Evolutionary conservation across 2,113 vertebrate genomes (phyloP).

Genomic region (Cromileptes altivelis): DNA sequence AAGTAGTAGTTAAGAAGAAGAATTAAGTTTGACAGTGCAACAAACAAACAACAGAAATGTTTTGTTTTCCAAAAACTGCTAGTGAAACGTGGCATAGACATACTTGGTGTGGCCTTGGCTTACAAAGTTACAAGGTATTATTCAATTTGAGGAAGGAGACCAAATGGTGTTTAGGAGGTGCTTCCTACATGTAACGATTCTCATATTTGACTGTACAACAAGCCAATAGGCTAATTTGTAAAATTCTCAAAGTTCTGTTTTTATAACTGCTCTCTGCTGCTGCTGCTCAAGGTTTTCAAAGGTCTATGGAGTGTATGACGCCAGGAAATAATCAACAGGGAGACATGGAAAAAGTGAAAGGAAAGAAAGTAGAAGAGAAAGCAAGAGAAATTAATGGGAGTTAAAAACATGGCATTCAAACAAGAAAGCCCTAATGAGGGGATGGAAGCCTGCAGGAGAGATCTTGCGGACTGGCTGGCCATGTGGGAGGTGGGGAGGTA

Average conservation of each 20-base stretch:
- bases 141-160: neutral
- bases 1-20: neutral
- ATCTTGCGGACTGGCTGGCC: slow-evolving; percentile 52
- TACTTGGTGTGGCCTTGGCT: neutral
- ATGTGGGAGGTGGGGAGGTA: slow-evolving; percentile 52
- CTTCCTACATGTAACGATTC: neutral
- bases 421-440: slow-evolving; percentile 59
- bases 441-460: slow-evolving; percentile 62
- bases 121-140: slow-evolving; percentile 1
- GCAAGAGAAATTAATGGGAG: slow-evolving; percentile 41
- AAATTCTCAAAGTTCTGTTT: slow-evolving; percentile 38
- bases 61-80: neutral
- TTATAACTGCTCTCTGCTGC: slow-evolving; percentile 14
- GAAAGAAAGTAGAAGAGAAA: slow-evolving; percentile 37
- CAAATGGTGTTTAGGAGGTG: neutral
- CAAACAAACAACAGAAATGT: slow-evolving; percentile 10
- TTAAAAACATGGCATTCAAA: slow-evolving; percentile 62
- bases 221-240: slow-evolving; percentile 5
- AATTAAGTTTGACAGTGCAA: neutral
- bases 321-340: slow-evolving; percentile 56
- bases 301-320: slow-evolving; percentile 24
- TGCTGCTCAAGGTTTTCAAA: slow-evolving; percentile 24
- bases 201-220: neutral
- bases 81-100: neutral
- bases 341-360: slow-evolving; percentile 45